Percentiles rank a stretch among this genome's conserved stretches.
Evolutionary conservation across 1,140 invertebrate species (phyloP).

Genomic region (Halesus radiatus): DNA sequence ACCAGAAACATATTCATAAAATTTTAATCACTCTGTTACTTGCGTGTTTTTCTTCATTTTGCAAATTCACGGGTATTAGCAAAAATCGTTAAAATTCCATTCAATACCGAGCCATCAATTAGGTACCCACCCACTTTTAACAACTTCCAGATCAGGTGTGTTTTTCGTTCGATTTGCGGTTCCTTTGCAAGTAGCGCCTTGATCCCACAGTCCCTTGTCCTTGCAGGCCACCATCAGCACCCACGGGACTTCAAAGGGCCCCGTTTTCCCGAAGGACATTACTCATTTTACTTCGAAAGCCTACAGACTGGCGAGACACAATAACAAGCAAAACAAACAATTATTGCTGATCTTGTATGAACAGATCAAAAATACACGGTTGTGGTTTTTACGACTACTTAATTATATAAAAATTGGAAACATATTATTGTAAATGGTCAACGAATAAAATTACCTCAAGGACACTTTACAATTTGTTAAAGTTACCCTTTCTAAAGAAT

Average conservation of each 20-base stretch:
- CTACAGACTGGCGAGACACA: neutral
- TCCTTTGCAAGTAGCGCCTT: neutral
- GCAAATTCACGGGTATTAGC: neutral
- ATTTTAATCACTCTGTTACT: too few relatives aligned
- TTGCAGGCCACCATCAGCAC: neutral
- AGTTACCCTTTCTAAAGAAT: too few relatives aligned
- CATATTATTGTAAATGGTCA: too few relatives aligned
- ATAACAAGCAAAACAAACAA: conserved; percentile 23
- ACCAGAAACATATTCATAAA: too few relatives aligned
- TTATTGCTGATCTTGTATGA: neutral
- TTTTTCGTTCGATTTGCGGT: neutral
- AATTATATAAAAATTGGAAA: too few relatives aligned
- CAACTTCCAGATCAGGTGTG: neutral
- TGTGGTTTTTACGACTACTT: too few relatives aligned
- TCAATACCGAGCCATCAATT: neutral
- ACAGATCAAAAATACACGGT: neutral
- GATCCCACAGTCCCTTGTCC: neutral
- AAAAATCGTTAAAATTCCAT: neutral
- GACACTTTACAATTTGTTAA: too few relatives aligned
- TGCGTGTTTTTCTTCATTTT: too few relatives aligned
- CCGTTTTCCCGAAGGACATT: neutral
- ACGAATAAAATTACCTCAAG: too few relatives aligned
- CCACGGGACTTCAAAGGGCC: neutral
- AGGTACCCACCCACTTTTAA: neutral
- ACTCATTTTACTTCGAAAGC: neutral